Evolutionary conservation across 1,140 invertebrate species (phyloP).

Genomic region (Meloidogyne floridensis): DNA sequence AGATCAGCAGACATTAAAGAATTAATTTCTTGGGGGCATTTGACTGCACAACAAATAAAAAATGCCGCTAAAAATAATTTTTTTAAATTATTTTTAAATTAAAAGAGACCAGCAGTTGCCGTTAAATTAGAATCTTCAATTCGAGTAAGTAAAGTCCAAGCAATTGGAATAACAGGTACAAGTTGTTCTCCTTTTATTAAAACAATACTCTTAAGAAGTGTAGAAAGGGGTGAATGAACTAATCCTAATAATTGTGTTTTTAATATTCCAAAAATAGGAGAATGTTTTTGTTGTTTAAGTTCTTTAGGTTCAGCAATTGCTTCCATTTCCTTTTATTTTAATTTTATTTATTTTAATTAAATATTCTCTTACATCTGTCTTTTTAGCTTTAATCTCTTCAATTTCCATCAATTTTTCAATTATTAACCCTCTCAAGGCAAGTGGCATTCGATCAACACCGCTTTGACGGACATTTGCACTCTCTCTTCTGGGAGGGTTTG

Average conservation of each 20-base stretch:
- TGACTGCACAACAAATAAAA: conserved; percentile 87
- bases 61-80: conserved; percentile 77
- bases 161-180: conserved; percentile 15
- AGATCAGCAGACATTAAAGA: conserved; percentile 84
- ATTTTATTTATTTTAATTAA: neutral
- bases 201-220: conserved; percentile 83
- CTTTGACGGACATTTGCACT: conserved; percentile 59
- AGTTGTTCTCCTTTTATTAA: conserved; percentile 26
- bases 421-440: conserved; percentile 60
- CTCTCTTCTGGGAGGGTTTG: conserved; percentile 55
- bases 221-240: conserved; percentile 85
- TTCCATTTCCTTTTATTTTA: conserved; percentile 22
- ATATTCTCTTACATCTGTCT: conserved; percentile 25
- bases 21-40: conserved; percentile 81
- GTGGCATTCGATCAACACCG: conserved; percentile 52
- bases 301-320: conserved; percentile 40
- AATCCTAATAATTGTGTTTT: conserved; percentile 77
- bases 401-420: conserved; percentile 65
- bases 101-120: conserved; percentile 13
- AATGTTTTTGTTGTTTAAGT: conserved; percentile 36
- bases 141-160: conserved; percentile 23
- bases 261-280: conserved; percentile 42
- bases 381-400: conserved; percentile 50
- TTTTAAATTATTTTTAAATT: conserved; percentile 64
- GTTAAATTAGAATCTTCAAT: conserved; percentile 19